Evolutionary conservation across 2,113 vertebrate genomes (phyloP).

Genomic region (Forbesichthys papilliferus): DNA sequence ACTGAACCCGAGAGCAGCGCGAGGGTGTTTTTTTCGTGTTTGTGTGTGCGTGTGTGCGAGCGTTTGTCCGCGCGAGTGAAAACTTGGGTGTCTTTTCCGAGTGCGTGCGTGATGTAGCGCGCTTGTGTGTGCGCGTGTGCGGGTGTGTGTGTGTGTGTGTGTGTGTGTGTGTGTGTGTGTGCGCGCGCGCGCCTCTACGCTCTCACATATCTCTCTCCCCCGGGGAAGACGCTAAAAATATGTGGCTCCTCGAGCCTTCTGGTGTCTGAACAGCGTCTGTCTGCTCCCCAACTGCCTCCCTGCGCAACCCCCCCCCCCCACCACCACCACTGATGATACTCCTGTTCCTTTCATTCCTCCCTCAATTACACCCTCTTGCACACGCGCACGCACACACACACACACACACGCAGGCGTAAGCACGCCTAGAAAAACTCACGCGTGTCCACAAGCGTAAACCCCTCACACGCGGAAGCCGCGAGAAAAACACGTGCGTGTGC

Average conservation of each 20-base stretch:
- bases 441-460: not conserved
- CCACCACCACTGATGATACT: constrained; percentile 63
- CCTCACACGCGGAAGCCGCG: not conserved
- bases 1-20: constrained; percentile 59
- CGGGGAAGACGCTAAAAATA: constrained; percentile 83
- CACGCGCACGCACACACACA: constrained; percentile 49
- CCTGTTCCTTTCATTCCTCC: constrained; percentile 70
- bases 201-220: constrained; percentile 81
- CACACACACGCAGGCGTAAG: constrained; percentile 14
- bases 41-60: constrained; percentile 28
- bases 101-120: constrained; percentile 1
- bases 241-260: constrained; percentile 83
- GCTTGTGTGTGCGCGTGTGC: constrained; percentile 13
- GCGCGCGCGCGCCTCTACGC: constrained; percentile 34
- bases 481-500: too few relatives aligned
- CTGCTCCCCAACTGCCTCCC: constrained; percentile 77
- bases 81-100: constrained; percentile 13
- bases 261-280: constrained; percentile 81
- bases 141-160: constrained; percentile 21
- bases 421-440: not conserved
- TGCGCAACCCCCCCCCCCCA: constrained; percentile 57
- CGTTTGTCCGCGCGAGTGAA: constrained; percentile 41
- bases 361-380: constrained; percentile 74
- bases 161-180: constrained; percentile 37
- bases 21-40: constrained; percentile 45